A percentile compares a stretch with the other conserved stretches of the same genome.
Evolutionary conservation across 2,113 vertebrate genomes (phyloP).

Genomic region (Tetrax tetrax): DNA sequence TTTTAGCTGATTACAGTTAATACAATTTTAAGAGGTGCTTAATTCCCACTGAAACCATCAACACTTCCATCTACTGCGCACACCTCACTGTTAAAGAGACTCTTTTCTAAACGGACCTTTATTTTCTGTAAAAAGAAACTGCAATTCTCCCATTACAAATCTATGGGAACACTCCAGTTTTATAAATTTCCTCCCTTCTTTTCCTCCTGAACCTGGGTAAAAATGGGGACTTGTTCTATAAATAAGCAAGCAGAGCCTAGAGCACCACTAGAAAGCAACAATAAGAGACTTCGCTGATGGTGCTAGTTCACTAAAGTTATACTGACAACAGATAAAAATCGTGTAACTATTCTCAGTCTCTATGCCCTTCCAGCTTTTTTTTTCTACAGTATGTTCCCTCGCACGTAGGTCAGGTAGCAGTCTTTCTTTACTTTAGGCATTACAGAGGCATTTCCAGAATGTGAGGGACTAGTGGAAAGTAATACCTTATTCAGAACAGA

Average conservation of each 20-base stretch:
- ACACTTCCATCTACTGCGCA: neutral
- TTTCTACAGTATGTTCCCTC: neutral
- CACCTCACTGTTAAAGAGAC: neutral
- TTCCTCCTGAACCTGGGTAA: neutral
- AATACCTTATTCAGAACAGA: neutral
- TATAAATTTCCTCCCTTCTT: neutral
- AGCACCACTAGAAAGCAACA: neutral
- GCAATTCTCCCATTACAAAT: neutral
- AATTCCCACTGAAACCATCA: slow-evolving; percentile 25
- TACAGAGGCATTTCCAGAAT: neutral
- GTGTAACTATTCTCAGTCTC: neutral
- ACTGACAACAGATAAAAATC: neutral
- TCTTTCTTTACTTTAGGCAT: neutral
- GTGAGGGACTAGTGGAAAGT: neutral
- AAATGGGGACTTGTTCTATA: neutral
- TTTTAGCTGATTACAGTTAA: slow-evolving; percentile 39
- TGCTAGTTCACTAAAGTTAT: neutral
- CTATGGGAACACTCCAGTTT: neutral
- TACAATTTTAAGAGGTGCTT: neutral
- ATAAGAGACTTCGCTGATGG: neutral
- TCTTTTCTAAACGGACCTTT: neutral
- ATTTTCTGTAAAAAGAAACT: neutral
- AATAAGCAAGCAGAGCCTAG: neutral
- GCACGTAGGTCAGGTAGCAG: neutral
- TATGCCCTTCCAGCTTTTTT: neutral